Evolutionary conservation across 2,797 vertebrate genomes (phyloP).

Genomic region (Sorex maritimensis): DNA sequence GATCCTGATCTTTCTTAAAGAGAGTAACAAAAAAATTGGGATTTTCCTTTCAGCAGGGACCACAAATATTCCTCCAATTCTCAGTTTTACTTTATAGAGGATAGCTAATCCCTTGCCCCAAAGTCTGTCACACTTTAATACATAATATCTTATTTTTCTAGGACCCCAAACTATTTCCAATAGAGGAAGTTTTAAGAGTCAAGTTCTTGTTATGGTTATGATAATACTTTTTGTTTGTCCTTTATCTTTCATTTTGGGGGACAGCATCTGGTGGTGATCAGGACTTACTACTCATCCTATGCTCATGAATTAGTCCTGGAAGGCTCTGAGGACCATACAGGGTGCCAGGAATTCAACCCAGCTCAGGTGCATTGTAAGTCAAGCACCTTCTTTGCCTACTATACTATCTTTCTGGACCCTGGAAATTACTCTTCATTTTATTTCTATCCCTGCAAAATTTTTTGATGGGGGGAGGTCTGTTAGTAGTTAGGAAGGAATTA

Average conservation of each 20-base stretch:
- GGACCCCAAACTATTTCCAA: conserved; percentile 8
- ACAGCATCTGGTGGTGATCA: no score
- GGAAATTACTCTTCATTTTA: not conserved
- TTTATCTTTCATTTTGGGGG: no score
- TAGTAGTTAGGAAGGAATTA: not conserved
- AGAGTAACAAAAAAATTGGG: not conserved
- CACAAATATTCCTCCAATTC: not conserved
- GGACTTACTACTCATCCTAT: no score
- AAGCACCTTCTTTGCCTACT: no score
- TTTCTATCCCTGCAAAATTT: not conserved
- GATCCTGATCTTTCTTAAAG: conserved; percentile 8
- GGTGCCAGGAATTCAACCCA: no score
- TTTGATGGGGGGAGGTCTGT: not conserved
- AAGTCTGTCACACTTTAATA: conserved; percentile 6
- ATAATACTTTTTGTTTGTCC: no score
- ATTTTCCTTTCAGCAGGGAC: not conserved
- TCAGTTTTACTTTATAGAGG: not conserved
- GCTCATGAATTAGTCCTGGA: no score
- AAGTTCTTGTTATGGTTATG: not conserved
- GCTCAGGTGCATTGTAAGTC: no score
- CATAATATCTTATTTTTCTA: conserved; percentile 57
- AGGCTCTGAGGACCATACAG: no score
- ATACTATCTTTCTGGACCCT: no score
- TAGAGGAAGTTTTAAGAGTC: conserved; percentile 28
- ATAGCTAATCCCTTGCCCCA: not conserved